Percentiles rank a stretch among this genome's conserved stretches.
These are phyloP conservation scores for Microctenopoma lineatum DNA, from an alignment of 2,797 vertebrate species.

Conservation along the genomic window DNA sequence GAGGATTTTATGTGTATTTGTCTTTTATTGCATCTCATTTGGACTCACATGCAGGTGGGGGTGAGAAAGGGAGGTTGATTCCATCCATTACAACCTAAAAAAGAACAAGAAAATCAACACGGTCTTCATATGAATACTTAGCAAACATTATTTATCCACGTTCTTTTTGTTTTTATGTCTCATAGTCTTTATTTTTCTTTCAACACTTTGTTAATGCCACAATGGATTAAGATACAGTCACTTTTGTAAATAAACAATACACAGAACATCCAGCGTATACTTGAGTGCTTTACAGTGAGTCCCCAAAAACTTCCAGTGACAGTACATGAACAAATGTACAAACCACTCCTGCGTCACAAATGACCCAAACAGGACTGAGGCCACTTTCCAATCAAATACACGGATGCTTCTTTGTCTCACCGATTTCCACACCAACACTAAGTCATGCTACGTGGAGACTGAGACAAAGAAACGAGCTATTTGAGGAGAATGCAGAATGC, in stretches of 20 bases:
- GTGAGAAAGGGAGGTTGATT: conserved; percentile 40
- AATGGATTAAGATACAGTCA: conserved; percentile 94
- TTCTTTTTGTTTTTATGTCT: conserved; percentile 69
- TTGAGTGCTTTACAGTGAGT: conserved; percentile 77
- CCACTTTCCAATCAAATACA: conserved; percentile 45
- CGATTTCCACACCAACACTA: conserved; percentile 27
- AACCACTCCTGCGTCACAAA: conserved; percentile 85
- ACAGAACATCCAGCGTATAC: conserved; percentile 92
- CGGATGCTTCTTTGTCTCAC: conserved; percentile 38
- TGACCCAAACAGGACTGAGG: conserved; percentile 75
- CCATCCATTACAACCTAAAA: conserved; percentile 84
- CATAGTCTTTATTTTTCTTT: conserved; percentile 86
- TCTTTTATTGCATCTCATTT: conserved; percentile 98
- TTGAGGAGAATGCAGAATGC: conserved; percentile 37
- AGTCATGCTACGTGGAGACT: conserved; percentile 28
- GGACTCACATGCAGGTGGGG: conserved; percentile 94
- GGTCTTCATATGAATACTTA: conserved; percentile 69
- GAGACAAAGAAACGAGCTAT: conserved; percentile 46
- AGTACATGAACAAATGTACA: conserved; percentile 65
- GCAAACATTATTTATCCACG: conserved; percentile 71
- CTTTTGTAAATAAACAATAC: conserved; percentile 89
- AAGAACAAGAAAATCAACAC: conserved; percentile 81
- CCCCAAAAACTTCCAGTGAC: conserved; percentile 80
- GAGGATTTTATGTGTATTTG: conserved; percentile 84
- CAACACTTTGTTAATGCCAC: conserved; percentile 88